phyloP scores from a whole-genome alignment of 1,140 invertebrate genomes.

The Sycobia sp. region DNA sequence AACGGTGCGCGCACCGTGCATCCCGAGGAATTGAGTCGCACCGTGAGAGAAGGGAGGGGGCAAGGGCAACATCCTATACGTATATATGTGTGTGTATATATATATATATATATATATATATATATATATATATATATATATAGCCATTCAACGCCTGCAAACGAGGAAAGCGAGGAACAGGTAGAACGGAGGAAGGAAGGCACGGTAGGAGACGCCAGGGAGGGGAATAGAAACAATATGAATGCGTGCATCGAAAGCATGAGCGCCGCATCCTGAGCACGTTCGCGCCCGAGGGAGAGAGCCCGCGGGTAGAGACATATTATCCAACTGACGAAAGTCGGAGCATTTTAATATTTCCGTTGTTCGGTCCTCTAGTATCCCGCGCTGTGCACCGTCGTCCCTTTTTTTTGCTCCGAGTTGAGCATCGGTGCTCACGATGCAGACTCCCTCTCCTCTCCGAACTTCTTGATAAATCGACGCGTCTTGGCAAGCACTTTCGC shows the following conservation, averaged over 20 bases:
- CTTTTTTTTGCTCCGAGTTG: too few relatives aligned
- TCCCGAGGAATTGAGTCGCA: neutral
- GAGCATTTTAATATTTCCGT: slow-evolving; percentile 27
- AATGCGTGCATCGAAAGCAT: slow-evolving; percentile 20
- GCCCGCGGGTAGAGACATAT: neutral
- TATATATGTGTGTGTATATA: too few relatives aligned
- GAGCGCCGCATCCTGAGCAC: slow-evolving; percentile 27
- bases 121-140: too few relatives aligned
- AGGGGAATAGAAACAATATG: slow-evolving; percentile 1
- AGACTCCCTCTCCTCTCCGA: too few relatives aligned
- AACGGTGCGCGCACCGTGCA: neutral
- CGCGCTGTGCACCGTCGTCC: too few relatives aligned
- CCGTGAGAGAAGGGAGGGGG: neutral
- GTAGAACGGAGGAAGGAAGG: neutral
- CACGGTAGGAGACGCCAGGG: neutral
- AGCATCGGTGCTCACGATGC: too few relatives aligned
- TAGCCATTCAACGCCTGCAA: too few relatives aligned
- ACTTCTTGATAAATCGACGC: slow-evolving; percentile 20
- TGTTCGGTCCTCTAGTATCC: too few relatives aligned
- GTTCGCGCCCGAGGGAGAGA: slow-evolving; percentile 9
- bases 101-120: too few relatives aligned
- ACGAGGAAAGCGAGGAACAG: neutral
- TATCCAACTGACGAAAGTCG: neutral
- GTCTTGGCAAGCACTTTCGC: slow-evolving; percentile 18
- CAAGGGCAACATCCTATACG: neutral